These are phyloP conservation scores for Bicyclus anynana DNA, from an alignment of 1,140 invertebrate species.

Conservation along the genomic window DNA sequence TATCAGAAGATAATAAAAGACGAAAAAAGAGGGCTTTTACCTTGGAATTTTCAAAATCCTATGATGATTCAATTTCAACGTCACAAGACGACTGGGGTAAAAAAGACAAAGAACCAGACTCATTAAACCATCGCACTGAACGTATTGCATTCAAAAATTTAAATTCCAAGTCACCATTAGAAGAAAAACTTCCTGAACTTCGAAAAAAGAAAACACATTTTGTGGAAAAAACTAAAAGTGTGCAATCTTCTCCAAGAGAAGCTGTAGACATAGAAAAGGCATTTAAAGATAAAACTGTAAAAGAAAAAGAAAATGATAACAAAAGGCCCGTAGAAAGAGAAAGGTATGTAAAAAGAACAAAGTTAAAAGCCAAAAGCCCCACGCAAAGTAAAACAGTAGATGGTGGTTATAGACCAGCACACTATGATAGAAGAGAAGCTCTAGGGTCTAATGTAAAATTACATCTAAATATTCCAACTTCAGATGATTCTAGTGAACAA, in stretches of 20 bases:
- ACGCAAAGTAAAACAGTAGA: constrained; percentile 71
- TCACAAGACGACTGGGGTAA: constrained; percentile 71
- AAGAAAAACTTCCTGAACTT: constrained; percentile 51
- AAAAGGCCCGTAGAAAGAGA: constrained; percentile 68
- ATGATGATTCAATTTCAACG: constrained; percentile 71
- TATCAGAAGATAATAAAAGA: constrained; percentile 81
- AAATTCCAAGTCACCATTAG: constrained; percentile 49
- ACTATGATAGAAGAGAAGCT: constrained; percentile 63
- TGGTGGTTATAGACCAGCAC: constrained; percentile 45
- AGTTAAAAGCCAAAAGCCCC: constrained; percentile 78
- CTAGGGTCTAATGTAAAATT: constrained; percentile 69
- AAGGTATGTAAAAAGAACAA: constrained; percentile 73
- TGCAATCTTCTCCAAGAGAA: constrained; percentile 70
- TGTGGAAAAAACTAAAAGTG: constrained; percentile 76
- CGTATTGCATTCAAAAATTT: constrained; percentile 45
- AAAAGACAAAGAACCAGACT: constrained; percentile 54
- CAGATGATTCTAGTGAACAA: constrained; percentile 83
- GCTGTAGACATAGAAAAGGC: constrained; percentile 56
- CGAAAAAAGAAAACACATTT: constrained; percentile 73
- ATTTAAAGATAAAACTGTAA: constrained; percentile 69
- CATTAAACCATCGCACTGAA: constrained; percentile 46
- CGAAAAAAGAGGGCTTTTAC: constrained; percentile 83
- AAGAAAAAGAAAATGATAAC: constrained; percentile 71
- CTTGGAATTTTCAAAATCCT: constrained; percentile 80
- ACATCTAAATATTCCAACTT: constrained; percentile 78